These are phyloP conservation scores for Eufriesea mexicana DNA, from an alignment of 1,140 invertebrate genomes.

Conservation along the genomic window DNA sequence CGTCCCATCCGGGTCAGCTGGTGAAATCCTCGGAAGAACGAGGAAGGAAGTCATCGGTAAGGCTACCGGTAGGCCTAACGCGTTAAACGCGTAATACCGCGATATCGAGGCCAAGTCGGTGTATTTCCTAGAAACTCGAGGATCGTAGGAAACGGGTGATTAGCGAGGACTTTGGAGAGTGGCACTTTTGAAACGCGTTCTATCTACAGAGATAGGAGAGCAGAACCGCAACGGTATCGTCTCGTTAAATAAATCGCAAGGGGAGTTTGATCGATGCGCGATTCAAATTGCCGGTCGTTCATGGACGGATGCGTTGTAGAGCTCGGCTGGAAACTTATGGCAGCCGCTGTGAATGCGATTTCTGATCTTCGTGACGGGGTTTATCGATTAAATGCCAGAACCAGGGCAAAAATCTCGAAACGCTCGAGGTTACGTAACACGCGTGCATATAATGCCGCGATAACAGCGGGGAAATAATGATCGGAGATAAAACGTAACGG, in stretches of 20 bases:
- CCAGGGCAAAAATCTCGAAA: neutral
- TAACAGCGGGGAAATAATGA: neutral
- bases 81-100: too few relatives aligned
- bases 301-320: neutral
- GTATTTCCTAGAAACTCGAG: too few relatives aligned
- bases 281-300: neutral
- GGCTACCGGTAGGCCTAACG: too few relatives aligned
- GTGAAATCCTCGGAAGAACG: too few relatives aligned
- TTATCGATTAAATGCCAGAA: neutral
- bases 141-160: too few relatives aligned
- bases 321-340: neutral
- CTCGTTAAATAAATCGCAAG: neutral
- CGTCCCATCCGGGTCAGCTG: too few relatives aligned
- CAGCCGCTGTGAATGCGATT: neutral
- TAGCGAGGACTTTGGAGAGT: too few relatives aligned
- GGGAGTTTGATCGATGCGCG: neutral
- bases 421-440: neutral
- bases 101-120: too few relatives aligned
- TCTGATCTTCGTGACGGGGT: neutral
- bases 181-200: too few relatives aligned
- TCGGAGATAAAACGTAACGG: neutral
- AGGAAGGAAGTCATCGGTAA: too few relatives aligned
- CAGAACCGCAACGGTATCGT: too few relatives aligned
- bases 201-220: too few relatives aligned
- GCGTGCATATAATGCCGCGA: neutral